A percentile compares a stretch with the other conserved stretches of the same genome.
These are phyloP conservation scores for Pseudolaguvia tuberculata DNA, from an alignment of 2,113 vertebrate species.

Conservation along the genomic window DNA sequence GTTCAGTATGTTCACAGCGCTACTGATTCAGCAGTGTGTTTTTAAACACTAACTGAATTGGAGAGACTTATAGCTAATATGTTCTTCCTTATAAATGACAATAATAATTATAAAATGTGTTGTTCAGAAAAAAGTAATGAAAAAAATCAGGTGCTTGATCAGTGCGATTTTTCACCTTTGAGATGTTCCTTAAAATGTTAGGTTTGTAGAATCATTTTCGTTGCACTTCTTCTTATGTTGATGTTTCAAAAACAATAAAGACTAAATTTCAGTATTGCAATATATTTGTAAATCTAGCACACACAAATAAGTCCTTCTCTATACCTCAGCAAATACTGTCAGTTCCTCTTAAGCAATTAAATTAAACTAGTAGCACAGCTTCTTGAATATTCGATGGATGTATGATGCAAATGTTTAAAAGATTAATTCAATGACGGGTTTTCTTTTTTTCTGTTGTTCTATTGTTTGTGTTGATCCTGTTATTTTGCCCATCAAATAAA, in stretches of 20 bases:
- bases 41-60: background rate
- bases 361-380: background rate
- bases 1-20: background rate
- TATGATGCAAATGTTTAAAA: background rate
- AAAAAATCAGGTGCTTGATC: constrained; percentile 50
- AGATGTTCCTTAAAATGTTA: constrained; percentile 54
- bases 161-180: constrained; percentile 63
- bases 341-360: background rate
- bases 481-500: constrained; percentile 44
- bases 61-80: background rate
- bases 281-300: constrained; percentile 8
- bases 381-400: background rate
- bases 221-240: constrained; percentile 37
- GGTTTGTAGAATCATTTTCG: constrained; percentile 63
- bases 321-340: background rate
- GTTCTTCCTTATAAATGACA: background rate
- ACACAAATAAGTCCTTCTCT: background rate
- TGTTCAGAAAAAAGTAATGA: constrained; percentile 36
- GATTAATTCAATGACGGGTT: background rate
- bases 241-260: background rate
- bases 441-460: background rate
- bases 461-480: constrained; percentile 16
- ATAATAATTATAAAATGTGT: background rate
- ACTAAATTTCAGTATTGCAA: constrained; percentile 26
- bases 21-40: background rate